phyloP scores from a whole-genome alignment of 2,113 vertebrate genomes.

The Podarcis cretensis region DNA sequence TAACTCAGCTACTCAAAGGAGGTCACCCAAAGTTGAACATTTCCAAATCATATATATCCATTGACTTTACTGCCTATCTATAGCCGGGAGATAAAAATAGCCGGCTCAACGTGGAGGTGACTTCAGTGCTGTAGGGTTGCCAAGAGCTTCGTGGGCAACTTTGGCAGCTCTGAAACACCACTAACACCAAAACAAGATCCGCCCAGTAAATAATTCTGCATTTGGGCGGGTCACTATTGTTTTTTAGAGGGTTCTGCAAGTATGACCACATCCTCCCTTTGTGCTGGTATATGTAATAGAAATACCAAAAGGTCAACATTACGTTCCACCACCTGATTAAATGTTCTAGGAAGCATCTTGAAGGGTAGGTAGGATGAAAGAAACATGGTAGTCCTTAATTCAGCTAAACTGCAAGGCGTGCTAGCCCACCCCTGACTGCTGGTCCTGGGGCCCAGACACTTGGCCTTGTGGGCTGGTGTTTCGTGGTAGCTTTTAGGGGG shows the following conservation, averaged over 20 bases:
- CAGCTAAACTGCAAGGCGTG: background rate
- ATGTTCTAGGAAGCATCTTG: too few relatives aligned
- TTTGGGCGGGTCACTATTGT: background rate
- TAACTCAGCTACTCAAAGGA: background rate
- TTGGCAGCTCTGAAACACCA: conserved; percentile 20
- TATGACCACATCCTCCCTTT: background rate
- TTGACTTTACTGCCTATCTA: conserved; percentile 62
- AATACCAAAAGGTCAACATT: background rate
- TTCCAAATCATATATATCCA: conserved; percentile 53
- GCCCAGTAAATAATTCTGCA: background rate
- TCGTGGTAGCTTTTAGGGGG: too few relatives aligned
- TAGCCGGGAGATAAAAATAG: conserved; percentile 57
- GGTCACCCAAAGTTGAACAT: conserved; percentile 62
- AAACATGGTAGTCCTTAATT: background rate
- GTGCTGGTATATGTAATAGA: background rate
- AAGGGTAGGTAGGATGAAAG: too few relatives aligned
- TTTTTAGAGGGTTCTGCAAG: background rate
- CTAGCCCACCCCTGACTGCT: too few relatives aligned
- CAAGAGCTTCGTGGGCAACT: conserved; percentile 26
- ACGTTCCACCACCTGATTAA: too few relatives aligned
- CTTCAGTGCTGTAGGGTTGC: conserved; percentile 46
- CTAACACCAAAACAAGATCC: background rate
- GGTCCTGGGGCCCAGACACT: background rate
- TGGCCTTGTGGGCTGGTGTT: background rate
- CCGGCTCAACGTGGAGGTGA: conserved; percentile 61